Evolutionary conservation across 2,888 invertebrate species (phyloP).

Genomic region (Nipponacmea schrenckii): DNA sequence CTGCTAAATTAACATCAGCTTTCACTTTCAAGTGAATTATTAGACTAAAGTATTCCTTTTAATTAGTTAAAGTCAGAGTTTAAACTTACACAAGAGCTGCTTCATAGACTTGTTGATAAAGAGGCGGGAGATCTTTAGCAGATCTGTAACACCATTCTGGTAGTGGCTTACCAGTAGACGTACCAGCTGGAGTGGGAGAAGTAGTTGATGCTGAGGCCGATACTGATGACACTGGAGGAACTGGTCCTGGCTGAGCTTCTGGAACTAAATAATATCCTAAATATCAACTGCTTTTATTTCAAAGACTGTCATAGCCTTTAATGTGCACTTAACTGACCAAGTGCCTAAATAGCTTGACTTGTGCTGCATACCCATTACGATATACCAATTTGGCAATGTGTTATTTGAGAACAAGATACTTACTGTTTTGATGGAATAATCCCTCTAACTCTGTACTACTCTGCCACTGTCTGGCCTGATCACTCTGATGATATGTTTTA

Average conservation of each 20-base stretch:
- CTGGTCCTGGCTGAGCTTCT: background rate
- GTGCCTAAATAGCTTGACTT: no score
- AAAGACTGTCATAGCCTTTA: no score
- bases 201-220: background rate
- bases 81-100: conserved; percentile 55
- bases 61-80: no score
- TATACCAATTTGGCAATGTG: no score
- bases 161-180: conserved; percentile 21
- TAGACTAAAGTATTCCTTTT: no score
- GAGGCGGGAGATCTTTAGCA: conserved; percentile 52
- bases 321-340: no score
- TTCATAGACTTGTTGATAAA: conserved; percentile 62
- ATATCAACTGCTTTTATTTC: no score
- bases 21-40: no score
- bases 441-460: conserved; percentile 43
- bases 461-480: conserved; percentile 49
- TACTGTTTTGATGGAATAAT: conserved; percentile 51
- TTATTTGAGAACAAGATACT: background rate
- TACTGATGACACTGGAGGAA: conserved; percentile 1
- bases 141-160: conserved; percentile 52
- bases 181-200: background rate
- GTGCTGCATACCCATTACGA: no score
- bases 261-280: background rate
- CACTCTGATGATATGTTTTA: conserved; percentile 43
- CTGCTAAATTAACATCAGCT: background rate